These are phyloP conservation scores for Euproctis similis DNA, from an alignment of 2,888 invertebrate genomes.

Conservation along the genomic window DNA sequence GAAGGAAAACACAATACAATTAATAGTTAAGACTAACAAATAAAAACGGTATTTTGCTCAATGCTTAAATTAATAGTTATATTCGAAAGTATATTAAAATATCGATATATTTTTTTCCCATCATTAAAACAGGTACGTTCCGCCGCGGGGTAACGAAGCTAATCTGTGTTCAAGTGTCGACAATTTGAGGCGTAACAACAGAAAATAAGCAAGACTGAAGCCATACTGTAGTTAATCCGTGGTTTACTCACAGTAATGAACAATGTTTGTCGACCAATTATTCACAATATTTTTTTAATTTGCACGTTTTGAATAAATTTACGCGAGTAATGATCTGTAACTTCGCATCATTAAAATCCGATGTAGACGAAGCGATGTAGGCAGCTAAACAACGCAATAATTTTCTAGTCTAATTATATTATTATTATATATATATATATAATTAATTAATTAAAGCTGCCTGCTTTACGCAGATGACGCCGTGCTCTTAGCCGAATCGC, in stretches of 20 bases:
- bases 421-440: too few species aligned
- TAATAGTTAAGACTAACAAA: too few species aligned
- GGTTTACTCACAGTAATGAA: conserved; percentile 33
- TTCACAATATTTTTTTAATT: conserved; percentile 23
- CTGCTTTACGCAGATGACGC: too few species aligned
- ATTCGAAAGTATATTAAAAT: conserved; percentile 19
- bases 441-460: too few species aligned
- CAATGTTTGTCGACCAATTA: conserved; percentile 24
- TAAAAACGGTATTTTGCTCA: too few species aligned
- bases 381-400: too few species aligned
- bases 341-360: too few species aligned
- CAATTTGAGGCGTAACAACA: conserved; percentile 74
- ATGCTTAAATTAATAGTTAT: too few species aligned
- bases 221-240: conserved; percentile 48
- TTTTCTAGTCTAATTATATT: too few species aligned
- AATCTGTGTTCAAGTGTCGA: conserved; percentile 75
- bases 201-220: conserved; percentile 66
- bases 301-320: conserved; percentile 13
- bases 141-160: conserved; percentile 72
- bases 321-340: neutral
- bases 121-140: conserved; percentile 52
- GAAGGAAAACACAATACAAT: too few species aligned
- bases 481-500: too few species aligned
- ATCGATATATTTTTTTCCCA: conserved; percentile 20
- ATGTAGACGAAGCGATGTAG: too few species aligned